Conservation (phyloP, 2,888 invertebrate genomes). For the Ditula angustiorana region DNA sequence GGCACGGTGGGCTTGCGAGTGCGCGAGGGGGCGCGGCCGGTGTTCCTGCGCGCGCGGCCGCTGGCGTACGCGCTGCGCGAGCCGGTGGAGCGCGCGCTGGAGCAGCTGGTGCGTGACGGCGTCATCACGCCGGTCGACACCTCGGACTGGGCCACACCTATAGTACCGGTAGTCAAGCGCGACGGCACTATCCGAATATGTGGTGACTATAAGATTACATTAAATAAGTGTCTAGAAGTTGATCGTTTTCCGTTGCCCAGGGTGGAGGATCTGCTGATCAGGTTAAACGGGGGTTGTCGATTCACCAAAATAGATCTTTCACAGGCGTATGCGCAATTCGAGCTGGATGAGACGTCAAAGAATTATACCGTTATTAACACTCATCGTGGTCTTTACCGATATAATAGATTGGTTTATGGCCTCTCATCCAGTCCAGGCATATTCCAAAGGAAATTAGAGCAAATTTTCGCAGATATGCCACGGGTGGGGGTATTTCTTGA, state of each 20-base stretch:
- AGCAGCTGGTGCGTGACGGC: conserved; percentile 13
- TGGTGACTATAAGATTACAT: neutral
- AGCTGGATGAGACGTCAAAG: conserved; percentile 8
- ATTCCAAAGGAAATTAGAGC: conserved; percentile 6
- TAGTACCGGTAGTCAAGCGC: conserved; percentile 22
- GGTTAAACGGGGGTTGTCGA: neutral
- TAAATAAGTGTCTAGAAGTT: neutral
- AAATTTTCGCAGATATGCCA: conserved; percentile 1
- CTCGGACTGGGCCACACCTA: conserved; percentile 19
- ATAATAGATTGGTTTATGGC: neutral
- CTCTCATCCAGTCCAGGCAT: too few relatives aligned
- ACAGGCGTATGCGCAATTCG: conserved; percentile 10
- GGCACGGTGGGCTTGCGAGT: neutral
- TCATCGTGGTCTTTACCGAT: conserved; percentile 9
- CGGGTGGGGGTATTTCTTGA: conserved; percentile 11
- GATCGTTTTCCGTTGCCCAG: conserved; percentile 8
- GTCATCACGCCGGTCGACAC: conserved; percentile 6
- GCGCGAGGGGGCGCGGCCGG: neutral
- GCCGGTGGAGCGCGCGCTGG: conserved; percentile 13
- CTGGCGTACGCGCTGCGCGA: too few relatives aligned
- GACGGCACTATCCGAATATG: conserved; percentile 4
- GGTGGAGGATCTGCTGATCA: neutral
- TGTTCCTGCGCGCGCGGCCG: conserved; percentile 3
- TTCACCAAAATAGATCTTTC: conserved; percentile 8
- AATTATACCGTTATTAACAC: conserved; percentile 34